Evolutionary conservation across 2,888 invertebrate genomes (phyloP).

Genomic region (Malthinus seriepunctatus): DNA sequence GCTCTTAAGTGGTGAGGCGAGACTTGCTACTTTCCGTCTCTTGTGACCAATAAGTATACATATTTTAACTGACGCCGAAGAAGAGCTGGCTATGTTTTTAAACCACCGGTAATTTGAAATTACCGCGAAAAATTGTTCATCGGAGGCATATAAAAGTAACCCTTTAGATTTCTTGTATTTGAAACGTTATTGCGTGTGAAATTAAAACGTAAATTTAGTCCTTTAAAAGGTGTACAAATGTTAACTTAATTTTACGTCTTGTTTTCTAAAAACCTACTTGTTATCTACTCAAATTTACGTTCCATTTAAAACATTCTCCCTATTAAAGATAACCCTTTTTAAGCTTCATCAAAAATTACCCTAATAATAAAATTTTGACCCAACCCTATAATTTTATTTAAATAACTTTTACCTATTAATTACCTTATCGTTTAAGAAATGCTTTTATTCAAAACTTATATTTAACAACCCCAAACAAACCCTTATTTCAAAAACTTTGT

Average conservation of each 20-base stretch:
- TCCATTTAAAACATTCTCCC: too few relatives aligned
- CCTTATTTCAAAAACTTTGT: too few relatives aligned
- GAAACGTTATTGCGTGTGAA: slow-evolving; percentile 56
- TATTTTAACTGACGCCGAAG: slow-evolving; percentile 46
- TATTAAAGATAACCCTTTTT: too few relatives aligned
- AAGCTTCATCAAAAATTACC: too few relatives aligned
- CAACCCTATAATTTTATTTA: too few relatives aligned
- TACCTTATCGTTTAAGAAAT: too few relatives aligned
- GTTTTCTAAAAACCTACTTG: slow-evolving; percentile 31
- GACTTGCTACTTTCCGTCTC: slow-evolving; percentile 42
- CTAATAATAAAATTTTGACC: too few relatives aligned
- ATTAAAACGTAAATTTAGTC: slow-evolving; percentile 54
- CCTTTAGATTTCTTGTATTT: slow-evolving; percentile 48
- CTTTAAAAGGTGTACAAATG: slow-evolving; percentile 47
- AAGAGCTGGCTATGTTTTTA: slow-evolving; percentile 32
- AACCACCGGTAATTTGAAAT: slow-evolving; percentile 50
- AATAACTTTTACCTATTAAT: too few relatives aligned
- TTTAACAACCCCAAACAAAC: too few relatives aligned
- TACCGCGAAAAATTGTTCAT: slow-evolving; percentile 51
- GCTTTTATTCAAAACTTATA: too few relatives aligned
- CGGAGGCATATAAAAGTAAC: slow-evolving; percentile 52
- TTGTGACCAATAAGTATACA: slow-evolving; percentile 50
- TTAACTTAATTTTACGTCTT: slow-evolving; percentile 45
- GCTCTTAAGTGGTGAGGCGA: slow-evolving; percentile 32
- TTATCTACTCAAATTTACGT: slow-evolving; percentile 21